Percentiles rank a stretch among this genome's conserved stretches.
These are phyloP conservation scores for Rhyacophila evoluta DNA, from an alignment of 2,888 invertebrate species.

Conservation along the genomic window DNA sequence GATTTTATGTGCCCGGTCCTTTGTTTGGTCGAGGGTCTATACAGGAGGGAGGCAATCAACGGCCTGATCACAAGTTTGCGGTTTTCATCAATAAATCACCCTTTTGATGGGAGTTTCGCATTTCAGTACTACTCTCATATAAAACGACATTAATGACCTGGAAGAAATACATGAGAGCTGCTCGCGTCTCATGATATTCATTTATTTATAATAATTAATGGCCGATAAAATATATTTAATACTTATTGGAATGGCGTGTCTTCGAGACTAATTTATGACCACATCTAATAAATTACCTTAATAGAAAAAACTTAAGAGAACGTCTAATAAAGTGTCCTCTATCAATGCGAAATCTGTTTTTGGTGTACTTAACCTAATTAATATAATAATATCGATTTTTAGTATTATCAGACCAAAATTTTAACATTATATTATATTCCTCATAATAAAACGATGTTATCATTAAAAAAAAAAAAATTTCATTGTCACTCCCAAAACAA, in stretches of 20 bases:
- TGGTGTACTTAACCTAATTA: too few relatives aligned
- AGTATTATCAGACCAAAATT: too few relatives aligned
- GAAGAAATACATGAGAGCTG: constrained; percentile 23
- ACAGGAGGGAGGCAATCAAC: constrained; percentile 30
- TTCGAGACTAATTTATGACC: not conserved
- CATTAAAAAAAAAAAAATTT: too few relatives aligned
- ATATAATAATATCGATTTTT: too few relatives aligned
- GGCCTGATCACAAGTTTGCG: constrained; percentile 27
- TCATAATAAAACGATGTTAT: too few relatives aligned
- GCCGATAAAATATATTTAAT: not conserved
- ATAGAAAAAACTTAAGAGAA: too few relatives aligned
- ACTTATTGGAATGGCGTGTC: not conserved
- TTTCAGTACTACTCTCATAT: not conserved
- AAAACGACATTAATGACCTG: constrained; percentile 22
- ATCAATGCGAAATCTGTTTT: too few relatives aligned
- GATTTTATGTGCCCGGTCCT: constrained; percentile 33
- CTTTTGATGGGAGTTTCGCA: constrained; percentile 9
- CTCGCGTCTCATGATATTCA: not conserved
- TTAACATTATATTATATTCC: too few relatives aligned
- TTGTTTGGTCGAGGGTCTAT: constrained; percentile 35
- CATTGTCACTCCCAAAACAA: too few relatives aligned
- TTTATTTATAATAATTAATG: constrained; percentile 21
- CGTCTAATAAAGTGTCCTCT: too few relatives aligned
- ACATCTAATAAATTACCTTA: not conserved
- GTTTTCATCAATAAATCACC: constrained; percentile 25